A percentile compares a stretch with the other conserved stretches of the same genome.
Evolutionary conservation across 2,113 vertebrate genomes (phyloP).

Genomic region (Pelvicachromis taeniatus): DNA sequence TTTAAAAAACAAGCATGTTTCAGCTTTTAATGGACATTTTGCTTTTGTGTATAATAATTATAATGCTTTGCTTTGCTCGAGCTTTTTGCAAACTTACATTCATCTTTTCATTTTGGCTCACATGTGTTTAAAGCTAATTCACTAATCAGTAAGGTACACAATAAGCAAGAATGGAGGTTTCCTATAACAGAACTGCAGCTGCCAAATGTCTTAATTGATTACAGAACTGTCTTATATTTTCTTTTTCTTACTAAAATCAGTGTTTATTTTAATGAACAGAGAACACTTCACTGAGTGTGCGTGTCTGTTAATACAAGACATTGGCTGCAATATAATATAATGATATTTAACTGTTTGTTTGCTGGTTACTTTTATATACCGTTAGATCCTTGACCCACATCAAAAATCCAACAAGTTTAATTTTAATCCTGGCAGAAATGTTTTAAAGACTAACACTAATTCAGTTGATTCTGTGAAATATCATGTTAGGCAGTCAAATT

Average conservation of each 20-base stretch:
- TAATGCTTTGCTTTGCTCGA: neutral
- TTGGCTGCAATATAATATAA: neutral
- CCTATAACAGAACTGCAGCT: neutral
- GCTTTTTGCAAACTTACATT: neutral
- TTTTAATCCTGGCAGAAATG: neutral
- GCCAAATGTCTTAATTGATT: neutral
- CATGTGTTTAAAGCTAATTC: neutral
- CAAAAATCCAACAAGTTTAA: neutral
- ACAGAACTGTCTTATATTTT: neutral
- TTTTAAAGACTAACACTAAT: neutral
- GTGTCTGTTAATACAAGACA: accelerated
- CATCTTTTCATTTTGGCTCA: neutral
- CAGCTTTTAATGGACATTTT: neutral
- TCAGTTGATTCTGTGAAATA: neutral
- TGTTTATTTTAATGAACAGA: neutral
- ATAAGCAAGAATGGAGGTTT: neutral
- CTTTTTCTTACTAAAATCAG: neutral
- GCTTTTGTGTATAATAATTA: neutral
- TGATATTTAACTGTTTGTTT: neutral
- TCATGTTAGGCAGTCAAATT: no score
- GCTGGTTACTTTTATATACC: neutral
- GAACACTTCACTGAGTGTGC: neutral
- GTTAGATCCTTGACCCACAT: neutral
- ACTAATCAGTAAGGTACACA: neutral
- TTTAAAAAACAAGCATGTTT: no score